Conservation (phyloP, 2,797 vertebrate species). For the Melanotaenia trifasciata region DNA sequence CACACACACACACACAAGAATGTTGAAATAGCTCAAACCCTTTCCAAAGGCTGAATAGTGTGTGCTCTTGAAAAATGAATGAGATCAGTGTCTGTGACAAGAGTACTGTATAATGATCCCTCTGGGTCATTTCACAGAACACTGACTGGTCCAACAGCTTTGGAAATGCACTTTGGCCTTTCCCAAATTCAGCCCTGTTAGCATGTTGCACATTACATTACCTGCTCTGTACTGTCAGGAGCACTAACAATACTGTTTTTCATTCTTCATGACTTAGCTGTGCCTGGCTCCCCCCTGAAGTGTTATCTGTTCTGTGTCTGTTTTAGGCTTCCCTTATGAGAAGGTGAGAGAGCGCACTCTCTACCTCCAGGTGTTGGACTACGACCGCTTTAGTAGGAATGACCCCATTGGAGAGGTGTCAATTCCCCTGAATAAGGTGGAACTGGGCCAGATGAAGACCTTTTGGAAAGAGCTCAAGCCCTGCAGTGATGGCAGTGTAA, state of each 20-base stretch:
- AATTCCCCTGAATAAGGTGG: constrained; percentile 97
- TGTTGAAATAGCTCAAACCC: constrained; percentile 14
- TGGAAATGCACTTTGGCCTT: constrained; percentile 46
- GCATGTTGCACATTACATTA: constrained; percentile 20
- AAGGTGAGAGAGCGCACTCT: constrained; percentile 97
- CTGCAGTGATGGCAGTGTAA: constrained; percentile 98
- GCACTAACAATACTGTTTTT: constrained; percentile 11
- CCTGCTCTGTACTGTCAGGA: constrained; percentile 25
- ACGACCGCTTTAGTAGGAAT: constrained; percentile 97
- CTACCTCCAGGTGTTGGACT: constrained; percentile 98
- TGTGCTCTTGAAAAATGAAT: constrained; percentile 43
- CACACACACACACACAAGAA: not conserved
- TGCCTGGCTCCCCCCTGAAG: constrained; percentile 1
- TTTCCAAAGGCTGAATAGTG: constrained; percentile 35
- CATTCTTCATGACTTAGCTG: constrained; percentile 22
- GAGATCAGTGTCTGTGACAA: constrained; percentile 28
- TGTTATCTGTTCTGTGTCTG: constrained; percentile 35
- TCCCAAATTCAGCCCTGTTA: constrained; percentile 41
- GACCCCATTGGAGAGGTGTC: constrained; percentile 99
- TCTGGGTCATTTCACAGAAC: constrained; percentile 36
- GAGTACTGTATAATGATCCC: constrained; percentile 36
- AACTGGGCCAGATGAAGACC: constrained; percentile 96
- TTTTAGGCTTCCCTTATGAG: constrained; percentile 95
- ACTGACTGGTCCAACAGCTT: constrained; percentile 27
- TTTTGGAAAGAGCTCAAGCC: constrained; percentile 99